Evolutionary conservation across 2,113 vertebrate genomes (phyloP).

Genomic region (Tychaedon coryphoeus): DNA sequence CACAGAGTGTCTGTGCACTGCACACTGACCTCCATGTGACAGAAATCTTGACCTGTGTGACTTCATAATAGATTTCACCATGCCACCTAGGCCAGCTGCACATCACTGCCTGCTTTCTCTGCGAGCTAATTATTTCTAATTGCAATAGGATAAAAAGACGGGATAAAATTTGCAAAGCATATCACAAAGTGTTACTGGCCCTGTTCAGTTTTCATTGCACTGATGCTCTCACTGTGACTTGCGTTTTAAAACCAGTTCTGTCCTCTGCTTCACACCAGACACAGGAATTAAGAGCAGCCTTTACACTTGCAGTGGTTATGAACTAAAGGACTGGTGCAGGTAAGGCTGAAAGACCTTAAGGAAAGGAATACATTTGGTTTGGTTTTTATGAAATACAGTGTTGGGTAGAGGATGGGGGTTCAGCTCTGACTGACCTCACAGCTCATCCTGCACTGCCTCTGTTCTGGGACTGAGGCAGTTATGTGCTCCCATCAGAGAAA

Average conservation of each 20-base stretch:
- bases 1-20: background rate
- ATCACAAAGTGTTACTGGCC: background rate
- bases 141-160: background rate
- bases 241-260: background rate
- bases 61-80: background rate
- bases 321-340: background rate
- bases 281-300: background rate
- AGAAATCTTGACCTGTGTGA: background rate
- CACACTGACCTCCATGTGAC: background rate
- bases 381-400: background rate
- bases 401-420: background rate
- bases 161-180: background rate
- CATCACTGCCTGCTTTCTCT: background rate
- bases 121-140: background rate
- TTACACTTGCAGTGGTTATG: background rate
- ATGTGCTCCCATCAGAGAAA: background rate
- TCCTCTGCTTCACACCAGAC: background rate
- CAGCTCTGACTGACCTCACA: background rate
- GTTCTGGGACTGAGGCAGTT: background rate
- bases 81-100: background rate
- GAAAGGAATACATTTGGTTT: background rate
- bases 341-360: background rate
- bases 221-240: accelerated
- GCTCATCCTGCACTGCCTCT: background rate
- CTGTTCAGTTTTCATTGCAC: background rate